Base-by-base conservation (phyloP, 2,888 invertebrate species). In the Eugnorisma glareosa region DNA sequence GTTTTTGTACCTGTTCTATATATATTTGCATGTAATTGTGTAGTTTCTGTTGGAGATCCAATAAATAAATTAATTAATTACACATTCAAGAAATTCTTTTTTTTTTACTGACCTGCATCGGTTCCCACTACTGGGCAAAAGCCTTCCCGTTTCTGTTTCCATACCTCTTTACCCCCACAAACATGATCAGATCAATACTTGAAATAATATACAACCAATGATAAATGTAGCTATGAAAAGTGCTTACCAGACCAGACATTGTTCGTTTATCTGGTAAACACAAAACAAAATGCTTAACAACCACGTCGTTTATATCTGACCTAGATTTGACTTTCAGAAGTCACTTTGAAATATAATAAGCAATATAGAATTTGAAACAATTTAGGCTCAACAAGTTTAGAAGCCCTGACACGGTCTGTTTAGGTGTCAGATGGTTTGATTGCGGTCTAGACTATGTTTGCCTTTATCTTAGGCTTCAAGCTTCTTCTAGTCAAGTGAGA, bases 381-480 rank as follows among this genome's bases (percentile, higher is more conserved):
- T 80, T 84, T 67, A 67, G 57, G 15, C 57, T 63, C 57, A 57
- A 67, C n/a, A 63, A 67, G 57, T 73, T 84, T 40, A 43, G 48
- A 57, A 40, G n/a, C 24, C 68, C 31, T 54, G 59, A 64, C 67
- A 84, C 40, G 64, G 51, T 21, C 64, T 75, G 69, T 54, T 84
- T 28, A 40, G 63, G 74, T 85, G 81, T 85, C 81, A 81, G 68
- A 45, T 80, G 51, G 37, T 57, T 51, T 67, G 73, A 81, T 75
- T 64, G 74, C 31, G 85, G 71, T 73, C 63, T 21, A 84, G 70
- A 75, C 63, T 1, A 15, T 77, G 28, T 54, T 24, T 57, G 45
- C 37, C 82, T 40, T 73, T 37, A 71, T 67, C 40, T 69, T 45
- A 13, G 31, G 21, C 31, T 57, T 43, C 45, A 57, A n/a, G 43